Conservation (phyloP, 2,113 vertebrate genomes). For the Uria aalge region DNA sequence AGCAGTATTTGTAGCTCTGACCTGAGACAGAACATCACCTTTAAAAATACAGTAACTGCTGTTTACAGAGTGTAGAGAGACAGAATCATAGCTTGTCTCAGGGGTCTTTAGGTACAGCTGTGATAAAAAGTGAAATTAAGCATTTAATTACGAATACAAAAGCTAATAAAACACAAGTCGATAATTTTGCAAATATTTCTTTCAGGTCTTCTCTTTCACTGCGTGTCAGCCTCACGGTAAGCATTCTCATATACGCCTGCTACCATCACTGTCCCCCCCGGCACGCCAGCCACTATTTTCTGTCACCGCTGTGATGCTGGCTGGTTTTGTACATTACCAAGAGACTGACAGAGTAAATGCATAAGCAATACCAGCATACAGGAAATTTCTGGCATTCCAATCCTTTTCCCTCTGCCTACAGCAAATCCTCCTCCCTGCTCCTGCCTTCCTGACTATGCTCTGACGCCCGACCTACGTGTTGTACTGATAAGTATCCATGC, state of each 20-base stretch:
- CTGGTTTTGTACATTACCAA: neutral
- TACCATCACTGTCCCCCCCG: neutral
- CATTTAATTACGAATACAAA: neutral
- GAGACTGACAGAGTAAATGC: neutral
- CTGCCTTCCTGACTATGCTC: neutral
- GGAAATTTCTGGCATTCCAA: neutral
- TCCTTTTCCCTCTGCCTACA: neutral
- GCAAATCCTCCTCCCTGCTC: neutral
- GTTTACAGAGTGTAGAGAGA: neutral
- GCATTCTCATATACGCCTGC: neutral
- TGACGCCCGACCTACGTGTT: fast-evolving
- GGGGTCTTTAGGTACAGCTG: neutral
- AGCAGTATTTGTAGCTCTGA: neutral
- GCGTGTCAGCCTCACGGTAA: neutral
- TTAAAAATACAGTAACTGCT: neutral
- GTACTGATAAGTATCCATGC: neutral
- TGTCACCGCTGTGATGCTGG: neutral
- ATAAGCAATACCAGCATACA: neutral
- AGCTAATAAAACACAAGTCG: neutral
- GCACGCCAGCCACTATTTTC: neutral
- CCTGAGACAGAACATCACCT: neutral
- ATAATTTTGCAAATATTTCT: neutral
- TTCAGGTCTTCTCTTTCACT: neutral
- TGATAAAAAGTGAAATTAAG: neutral
- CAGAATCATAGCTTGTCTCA: neutral